phyloP scores from a whole-genome alignment of 2,888 invertebrate genomes.

The Polydrusus tereticollis region DNA sequence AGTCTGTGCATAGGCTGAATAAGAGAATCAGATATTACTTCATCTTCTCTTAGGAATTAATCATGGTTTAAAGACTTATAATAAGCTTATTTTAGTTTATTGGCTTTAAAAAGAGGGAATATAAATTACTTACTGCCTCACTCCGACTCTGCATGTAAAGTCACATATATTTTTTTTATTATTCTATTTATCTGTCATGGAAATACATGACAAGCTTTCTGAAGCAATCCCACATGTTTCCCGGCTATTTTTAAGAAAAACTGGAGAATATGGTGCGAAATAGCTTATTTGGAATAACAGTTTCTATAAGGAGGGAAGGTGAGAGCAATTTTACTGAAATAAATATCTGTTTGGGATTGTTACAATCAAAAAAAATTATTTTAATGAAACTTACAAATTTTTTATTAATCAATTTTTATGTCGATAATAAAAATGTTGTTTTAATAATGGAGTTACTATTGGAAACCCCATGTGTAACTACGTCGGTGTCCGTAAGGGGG shows the following conservation, averaged over 20 bases:
- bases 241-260: slow-evolving; percentile 27
- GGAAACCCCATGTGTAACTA: too few species aligned
- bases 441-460: too few species aligned
- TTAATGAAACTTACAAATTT: too few species aligned
- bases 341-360: neutral
- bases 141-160: neutral
- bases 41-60: too few species aligned
- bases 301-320: neutral
- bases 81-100: too few species aligned
- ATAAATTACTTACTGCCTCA: neutral
- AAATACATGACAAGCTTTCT: slow-evolving; percentile 31
- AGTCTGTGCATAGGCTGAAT: too few species aligned
- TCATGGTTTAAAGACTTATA: too few species aligned
- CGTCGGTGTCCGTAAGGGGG: too few species aligned
- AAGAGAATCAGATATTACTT: too few species aligned
- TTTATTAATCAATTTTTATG: too few species aligned
- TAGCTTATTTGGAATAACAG: slow-evolving; percentile 18
- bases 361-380: too few species aligned
- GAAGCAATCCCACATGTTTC: slow-evolving; percentile 31
- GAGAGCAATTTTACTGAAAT: neutral
- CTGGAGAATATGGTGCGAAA: slow-evolving; percentile 20
- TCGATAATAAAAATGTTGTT: too few species aligned
- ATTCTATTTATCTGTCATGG: slow-evolving; percentile 32
- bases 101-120: neutral
- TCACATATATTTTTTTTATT: slow-evolving; percentile 29